Percentiles rank a stretch among this genome's conserved stretches.
phyloP scores from a whole-genome alignment of 1,140 invertebrate species.

The Musca vetustissima region DNA sequence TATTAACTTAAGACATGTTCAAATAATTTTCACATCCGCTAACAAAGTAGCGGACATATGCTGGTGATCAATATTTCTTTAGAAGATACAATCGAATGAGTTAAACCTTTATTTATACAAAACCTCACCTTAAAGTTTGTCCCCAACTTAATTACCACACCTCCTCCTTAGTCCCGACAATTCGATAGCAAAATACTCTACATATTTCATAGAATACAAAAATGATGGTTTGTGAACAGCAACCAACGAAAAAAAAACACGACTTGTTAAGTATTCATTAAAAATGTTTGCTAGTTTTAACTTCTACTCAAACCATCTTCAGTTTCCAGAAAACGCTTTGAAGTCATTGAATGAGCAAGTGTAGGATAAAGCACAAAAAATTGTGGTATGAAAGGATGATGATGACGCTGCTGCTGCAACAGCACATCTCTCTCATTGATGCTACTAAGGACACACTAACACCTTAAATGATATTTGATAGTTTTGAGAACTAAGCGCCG shows the following conservation, averaged over 20 bases:
- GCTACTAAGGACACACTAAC: no score
- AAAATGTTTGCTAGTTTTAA: slow-evolving; percentile 13
- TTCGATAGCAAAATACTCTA: not conserved
- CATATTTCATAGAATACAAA: slow-evolving; percentile 10
- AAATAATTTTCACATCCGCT: no score
- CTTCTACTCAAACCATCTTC: not conserved
- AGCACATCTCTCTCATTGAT: not conserved
- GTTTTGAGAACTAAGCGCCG: not conserved
- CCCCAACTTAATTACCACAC: no score
- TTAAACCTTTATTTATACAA: no score
- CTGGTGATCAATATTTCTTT: no score
- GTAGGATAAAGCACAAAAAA: not conserved
- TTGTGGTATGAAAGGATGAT: not conserved
- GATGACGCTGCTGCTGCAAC: not conserved
- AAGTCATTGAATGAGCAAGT: not conserved
- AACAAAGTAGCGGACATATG: no score
- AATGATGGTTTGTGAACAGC: no score
- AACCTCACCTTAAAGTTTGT: no score
- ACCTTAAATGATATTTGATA: slow-evolving; percentile 18
- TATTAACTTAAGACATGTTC: no score
- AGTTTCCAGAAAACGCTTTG: not conserved
- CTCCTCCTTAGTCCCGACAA: no score
- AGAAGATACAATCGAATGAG: no score
- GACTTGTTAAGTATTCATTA: slow-evolving; percentile 15
- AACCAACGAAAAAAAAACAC: not conserved